Evolutionary conservation across 2,113 vertebrate genomes (phyloP), one percentile per base, ranked within the genome.

Genomic region (Tragelaphus imberbis): DNA sequence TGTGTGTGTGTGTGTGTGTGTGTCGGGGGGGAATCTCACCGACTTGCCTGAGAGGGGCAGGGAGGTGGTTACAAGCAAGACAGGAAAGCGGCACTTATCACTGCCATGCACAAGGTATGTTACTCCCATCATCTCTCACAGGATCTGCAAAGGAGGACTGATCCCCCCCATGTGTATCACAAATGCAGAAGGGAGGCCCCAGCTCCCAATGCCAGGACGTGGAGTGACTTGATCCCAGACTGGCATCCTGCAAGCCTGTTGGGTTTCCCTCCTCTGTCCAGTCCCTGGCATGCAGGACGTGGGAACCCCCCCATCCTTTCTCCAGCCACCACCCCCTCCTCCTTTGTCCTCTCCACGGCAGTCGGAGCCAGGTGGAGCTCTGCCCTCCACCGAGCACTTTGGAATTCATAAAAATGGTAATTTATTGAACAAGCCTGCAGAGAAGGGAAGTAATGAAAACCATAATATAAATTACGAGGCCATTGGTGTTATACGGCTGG

Each of bases 361-460:
- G 36, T 28, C n/a, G n/a, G 96, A 95, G 71, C 86, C 88, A 97
- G 97, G 94, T 93, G 94, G 81, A 96, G 85, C 88, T 84, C 95
- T 44, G 77, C 3, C 91, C 94, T 96, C 94, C 3, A 0, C 94
- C 95, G 94, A 98, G 96, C 98, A 97, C 98, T 98, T 93, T 94
- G 88, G 97, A 98, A 98, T 98, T 97, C 98, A 98, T 98, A 98
- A 98, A 98, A 98, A 95, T 65, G 84, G 98, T 98, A 98, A 98
- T 98, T 98, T 98, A 98, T 98, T 96, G 98, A 98, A 97, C 96
- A 97, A 97, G 98, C 5, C 98, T 98, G 98, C 96, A 97, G 98
- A 98, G 98, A 95, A 98, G 97, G 97, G 97, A 97, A 98, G 98
- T 88, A 96, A 98, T 98, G 98, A 98, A 97, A 98, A 94, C 97